These are phyloP conservation scores for Netelia virgata DNA, from an alignment of 2,888 invertebrate species.

Conservation along the genomic window DNA sequence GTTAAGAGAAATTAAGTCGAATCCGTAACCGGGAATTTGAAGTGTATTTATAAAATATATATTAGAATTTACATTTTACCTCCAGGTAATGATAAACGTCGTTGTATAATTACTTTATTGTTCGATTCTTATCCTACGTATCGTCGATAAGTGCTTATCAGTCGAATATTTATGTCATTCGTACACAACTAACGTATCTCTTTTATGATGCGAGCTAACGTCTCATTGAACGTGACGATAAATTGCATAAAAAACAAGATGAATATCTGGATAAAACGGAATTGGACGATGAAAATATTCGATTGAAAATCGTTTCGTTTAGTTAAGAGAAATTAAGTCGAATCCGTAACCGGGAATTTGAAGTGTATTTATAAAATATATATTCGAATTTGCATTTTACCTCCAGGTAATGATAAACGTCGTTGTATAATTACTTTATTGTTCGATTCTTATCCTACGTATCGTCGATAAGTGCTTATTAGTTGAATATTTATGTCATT, in stretches of 20 bases:
- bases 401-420: neutral
- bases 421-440: slow-evolving; percentile 1
- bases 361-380: neutral
- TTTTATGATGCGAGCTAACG: neutral
- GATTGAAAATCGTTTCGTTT: too few species aligned
- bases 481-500: slow-evolving; percentile 46
- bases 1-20: too few species aligned
- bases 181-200: too few species aligned
- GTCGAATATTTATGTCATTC: slow-evolving; percentile 42
- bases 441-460: neutral
- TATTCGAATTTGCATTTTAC: neutral
- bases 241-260: too few species aligned
- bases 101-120: slow-evolving; percentile 1
- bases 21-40: too few species aligned
- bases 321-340: neutral
- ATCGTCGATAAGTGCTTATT: slow-evolving; percentile 16
- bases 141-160: slow-evolving; percentile 19
- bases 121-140: neutral
- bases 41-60: neutral
- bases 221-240: neutral
- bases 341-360: neutral
- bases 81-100: neutral
- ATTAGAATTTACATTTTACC: neutral
- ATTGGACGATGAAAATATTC: too few species aligned
- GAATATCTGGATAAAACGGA: too few species aligned